Evolutionary conservation across 2,113 vertebrate genomes (phyloP).

Genomic region (Carassius gibelio): DNA sequence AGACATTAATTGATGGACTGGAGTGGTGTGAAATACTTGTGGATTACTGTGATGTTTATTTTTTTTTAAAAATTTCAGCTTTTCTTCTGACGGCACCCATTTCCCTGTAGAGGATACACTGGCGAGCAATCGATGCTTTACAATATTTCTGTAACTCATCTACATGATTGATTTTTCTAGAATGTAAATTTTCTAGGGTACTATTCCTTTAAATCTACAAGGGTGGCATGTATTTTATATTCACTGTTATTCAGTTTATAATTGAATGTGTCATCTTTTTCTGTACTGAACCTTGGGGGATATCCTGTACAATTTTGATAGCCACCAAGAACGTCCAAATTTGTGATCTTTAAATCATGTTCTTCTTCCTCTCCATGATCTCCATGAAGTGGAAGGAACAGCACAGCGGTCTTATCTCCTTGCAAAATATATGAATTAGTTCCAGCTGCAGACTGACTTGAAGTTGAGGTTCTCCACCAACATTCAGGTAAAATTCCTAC

Average conservation of each 20-base stretch:
- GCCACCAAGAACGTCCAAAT: not conserved
- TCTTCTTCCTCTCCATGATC: not conserved
- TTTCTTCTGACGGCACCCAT: no score
- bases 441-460: not conserved
- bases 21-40: no score
- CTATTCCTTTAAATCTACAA: no score
- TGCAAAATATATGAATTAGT: not conserved
- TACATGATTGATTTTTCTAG: no score
- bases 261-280: not conserved
- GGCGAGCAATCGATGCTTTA: no score
- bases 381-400: not conserved
- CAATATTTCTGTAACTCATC: no score
- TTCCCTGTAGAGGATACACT: no score
- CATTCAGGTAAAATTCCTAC: not conserved
- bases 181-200: no score
- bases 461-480: not conserved
- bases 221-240: not conserved
- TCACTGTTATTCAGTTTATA: not conserved
- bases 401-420: not conserved
- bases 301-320: not conserved
- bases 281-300: not conserved
- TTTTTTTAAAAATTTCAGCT: no score
- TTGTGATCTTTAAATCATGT: not conserved
- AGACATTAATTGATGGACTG: no score
- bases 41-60: no score